phyloP scores from a whole-genome alignment of 2,888 invertebrate genomes.

The Caenorhabditis imperialis region DNA sequence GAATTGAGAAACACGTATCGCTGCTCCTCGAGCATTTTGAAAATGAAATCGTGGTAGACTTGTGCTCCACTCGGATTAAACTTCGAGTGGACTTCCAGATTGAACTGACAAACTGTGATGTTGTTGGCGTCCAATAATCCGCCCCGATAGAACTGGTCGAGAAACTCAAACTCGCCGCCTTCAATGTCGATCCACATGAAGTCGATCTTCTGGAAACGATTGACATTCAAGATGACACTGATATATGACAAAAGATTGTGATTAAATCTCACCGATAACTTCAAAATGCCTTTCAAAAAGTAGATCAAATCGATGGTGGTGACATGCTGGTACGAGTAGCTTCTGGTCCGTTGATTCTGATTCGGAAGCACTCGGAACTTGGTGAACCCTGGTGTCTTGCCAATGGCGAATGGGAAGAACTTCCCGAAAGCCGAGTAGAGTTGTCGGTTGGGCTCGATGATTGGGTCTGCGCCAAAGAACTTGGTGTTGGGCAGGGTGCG shows the following conservation, averaged over 20 bases:
- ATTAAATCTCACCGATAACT: conserved; percentile 5
- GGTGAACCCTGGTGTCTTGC: no score
- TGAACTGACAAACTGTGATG: conserved; percentile 47
- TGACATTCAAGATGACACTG: background rate
- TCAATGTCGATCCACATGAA: conserved; percentile 40
- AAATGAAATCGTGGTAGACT: conserved; percentile 11
- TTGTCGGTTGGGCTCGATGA: conserved; percentile 21
- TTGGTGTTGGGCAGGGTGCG: no score
- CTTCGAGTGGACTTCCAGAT: conserved; percentile 29
- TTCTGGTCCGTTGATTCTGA: conserved; percentile 10
- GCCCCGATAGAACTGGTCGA: conserved; percentile 34
- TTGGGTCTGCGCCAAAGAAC: no score
- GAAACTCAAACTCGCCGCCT: conserved; percentile 35
- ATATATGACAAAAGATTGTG: background rate
- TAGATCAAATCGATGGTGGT: no score
- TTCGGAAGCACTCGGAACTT: no score
- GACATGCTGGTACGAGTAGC: no score
- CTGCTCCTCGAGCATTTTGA: conserved; percentile 1
- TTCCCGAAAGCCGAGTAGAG: no score
- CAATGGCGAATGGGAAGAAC: no score
- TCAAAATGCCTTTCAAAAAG: conserved; percentile 15
- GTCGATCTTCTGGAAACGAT: conserved; percentile 32
- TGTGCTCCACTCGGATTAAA: conserved; percentile 8
- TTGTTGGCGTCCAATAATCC: no score
- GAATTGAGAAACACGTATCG: conserved; percentile 8